phyloP scores from a whole-genome alignment of 2,888 invertebrate genomes.

The Eupithecia centaureata region DNA sequence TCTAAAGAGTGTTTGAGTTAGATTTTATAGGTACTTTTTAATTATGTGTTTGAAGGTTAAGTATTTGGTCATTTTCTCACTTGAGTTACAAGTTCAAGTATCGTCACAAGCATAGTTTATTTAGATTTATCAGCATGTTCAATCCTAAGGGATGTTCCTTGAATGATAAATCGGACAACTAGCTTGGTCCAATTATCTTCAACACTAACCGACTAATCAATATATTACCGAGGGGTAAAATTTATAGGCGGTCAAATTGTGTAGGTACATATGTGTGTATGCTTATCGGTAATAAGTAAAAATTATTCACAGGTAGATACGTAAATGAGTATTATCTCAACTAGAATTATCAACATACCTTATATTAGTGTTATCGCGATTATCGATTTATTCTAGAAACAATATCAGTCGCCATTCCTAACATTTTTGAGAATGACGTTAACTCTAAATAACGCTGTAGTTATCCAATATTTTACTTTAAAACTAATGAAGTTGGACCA shows the following conservation, averaged over 20 bases:
- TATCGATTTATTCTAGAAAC: slow-evolving; percentile 18
- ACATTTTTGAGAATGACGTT: neutral
- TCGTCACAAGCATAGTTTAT: neutral
- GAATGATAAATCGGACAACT: no score
- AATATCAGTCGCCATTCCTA: neutral
- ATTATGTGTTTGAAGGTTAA: neutral
- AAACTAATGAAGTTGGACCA: no score
- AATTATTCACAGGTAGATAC: neutral
- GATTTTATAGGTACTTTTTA: no score
- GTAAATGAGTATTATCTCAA: neutral
- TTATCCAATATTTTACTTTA: no score
- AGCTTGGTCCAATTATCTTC: no score
- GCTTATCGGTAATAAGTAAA: neutral
- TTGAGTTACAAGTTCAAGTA: neutral
- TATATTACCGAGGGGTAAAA: no score
- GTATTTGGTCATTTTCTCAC: neutral
- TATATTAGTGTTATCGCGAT: slow-evolving; percentile 6
- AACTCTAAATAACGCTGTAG: no score
- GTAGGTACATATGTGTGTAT: neutral
- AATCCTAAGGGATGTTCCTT: no score
- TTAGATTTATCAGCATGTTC: no score
- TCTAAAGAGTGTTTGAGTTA: no score
- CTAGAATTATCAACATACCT: neutral
- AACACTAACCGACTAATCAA: neutral
- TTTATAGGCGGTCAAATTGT: neutral